Conservation (phyloP, 1,140 invertebrate species). For the Periplaneta americana region DNA sequence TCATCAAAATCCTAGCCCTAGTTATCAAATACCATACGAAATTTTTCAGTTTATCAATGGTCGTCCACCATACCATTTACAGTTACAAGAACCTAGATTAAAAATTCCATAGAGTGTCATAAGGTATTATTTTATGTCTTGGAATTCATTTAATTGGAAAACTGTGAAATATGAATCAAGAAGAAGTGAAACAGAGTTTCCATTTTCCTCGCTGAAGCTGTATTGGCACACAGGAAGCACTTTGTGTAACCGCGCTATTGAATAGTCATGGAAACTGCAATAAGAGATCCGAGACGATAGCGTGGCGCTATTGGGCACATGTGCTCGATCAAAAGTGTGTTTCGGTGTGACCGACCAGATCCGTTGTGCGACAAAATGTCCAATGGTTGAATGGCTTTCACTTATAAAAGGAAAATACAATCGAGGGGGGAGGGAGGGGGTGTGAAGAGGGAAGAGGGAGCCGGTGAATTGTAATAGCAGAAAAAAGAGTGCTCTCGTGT, state of each 20-base stretch:
- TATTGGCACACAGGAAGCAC: not conserved
- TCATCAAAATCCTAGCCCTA: too few relatives aligned
- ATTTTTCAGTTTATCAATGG: too few relatives aligned
- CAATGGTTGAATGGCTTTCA: not conserved
- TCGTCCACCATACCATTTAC: too few relatives aligned
- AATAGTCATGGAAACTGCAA: not conserved
- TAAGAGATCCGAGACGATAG: not conserved
- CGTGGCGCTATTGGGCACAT: not conserved
- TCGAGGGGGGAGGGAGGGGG: not conserved
- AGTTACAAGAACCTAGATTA: too few relatives aligned
- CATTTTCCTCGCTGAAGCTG: not conserved
- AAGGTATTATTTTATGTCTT: not conserved
- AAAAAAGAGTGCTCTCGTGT: not conserved
- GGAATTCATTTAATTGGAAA: not conserved
- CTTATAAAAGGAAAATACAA: not conserved
- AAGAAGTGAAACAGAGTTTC: not conserved
- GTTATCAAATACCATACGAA: too few relatives aligned
- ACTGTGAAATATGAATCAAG: not conserved
- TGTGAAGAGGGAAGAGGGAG: not conserved
- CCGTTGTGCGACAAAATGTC: not conserved
- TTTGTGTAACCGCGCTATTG: not conserved
- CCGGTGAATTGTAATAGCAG: not conserved
- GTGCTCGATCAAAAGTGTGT: too few relatives aligned
- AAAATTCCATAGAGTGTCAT: too few relatives aligned
- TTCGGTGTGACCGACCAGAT: not conserved